Evolutionary conservation across 1,140 invertebrate species (phyloP).

Genomic region (Drosophila watanabei): DNA sequence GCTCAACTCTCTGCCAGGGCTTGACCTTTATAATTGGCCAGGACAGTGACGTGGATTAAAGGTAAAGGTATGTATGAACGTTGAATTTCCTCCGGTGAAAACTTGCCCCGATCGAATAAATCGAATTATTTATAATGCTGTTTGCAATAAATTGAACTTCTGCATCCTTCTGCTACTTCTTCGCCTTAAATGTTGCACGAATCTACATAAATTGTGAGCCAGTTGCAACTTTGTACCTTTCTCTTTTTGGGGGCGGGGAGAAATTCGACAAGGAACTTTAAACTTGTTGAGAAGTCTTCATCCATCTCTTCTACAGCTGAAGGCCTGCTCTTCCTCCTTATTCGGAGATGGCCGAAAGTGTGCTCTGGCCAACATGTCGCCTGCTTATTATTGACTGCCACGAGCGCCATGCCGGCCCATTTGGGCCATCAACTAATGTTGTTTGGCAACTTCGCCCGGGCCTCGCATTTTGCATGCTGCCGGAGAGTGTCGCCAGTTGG

Average conservation of each 20-base stretch:
- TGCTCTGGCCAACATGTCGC: constrained; percentile 79
- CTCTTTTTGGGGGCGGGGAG: constrained; percentile 10
- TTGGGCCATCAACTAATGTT: constrained; percentile 83
- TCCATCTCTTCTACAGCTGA: constrained; percentile 9
- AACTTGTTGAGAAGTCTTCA: constrained; percentile 72
- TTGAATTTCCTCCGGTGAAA: background rate
- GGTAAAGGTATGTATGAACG: background rate
- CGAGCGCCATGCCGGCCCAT: constrained; percentile 78
- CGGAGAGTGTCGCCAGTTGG: constrained; percentile 58
- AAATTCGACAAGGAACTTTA: constrained; percentile 61
- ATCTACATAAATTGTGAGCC: constrained; percentile 67
- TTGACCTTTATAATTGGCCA: constrained; percentile 49
- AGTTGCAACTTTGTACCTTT: constrained; percentile 36
- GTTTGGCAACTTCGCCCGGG: constrained; percentile 75
- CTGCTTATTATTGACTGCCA: constrained; percentile 84
- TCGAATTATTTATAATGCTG: constrained; percentile 30
- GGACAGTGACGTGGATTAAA: constrained; percentile 25
- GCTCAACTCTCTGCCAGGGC: background rate
- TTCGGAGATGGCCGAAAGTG: constrained; percentile 58
- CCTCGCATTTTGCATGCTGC: constrained; percentile 56
- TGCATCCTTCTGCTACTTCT: constrained; percentile 35
- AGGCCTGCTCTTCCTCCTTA: background rate
- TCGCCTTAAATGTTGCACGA: constrained; percentile 64
- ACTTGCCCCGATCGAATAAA: background rate
- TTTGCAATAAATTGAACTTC: constrained; percentile 19